These are phyloP conservation scores for Laspeyria flexula DNA, from an alignment of 2,888 invertebrate species.

Conservation along the genomic window DNA sequence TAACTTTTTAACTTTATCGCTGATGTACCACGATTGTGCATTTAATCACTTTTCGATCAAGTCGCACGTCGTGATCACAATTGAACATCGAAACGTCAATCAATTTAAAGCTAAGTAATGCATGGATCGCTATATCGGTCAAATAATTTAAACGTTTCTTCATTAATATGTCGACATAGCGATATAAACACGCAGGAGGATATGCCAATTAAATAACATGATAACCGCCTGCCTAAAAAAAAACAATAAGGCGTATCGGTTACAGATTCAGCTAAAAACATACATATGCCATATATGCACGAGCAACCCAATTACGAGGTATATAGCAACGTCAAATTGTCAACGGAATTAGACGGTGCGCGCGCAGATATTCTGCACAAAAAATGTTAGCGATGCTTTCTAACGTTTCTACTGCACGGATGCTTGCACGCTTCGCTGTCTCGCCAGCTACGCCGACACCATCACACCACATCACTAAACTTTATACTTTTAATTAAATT, in stretches of 20 bases:
- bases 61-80: too few species aligned
- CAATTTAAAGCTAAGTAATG: too few species aligned
- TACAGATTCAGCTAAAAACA: not conserved
- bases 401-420: slow-evolving; percentile 76
- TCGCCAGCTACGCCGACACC: slow-evolving; percentile 37
- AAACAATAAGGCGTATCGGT: slow-evolving; percentile 1
- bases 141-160: not conserved
- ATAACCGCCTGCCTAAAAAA: not conserved
- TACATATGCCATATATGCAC: slow-evolving; percentile 11
- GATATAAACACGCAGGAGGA: not conserved
- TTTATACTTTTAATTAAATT: slow-evolving; percentile 42
- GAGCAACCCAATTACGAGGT: slow-evolving; percentile 37
- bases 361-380: slow-evolving; percentile 61
- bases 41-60: too few species aligned
- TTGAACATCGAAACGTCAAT: too few species aligned
- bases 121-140: too few species aligned
- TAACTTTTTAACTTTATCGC: too few species aligned
- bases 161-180: not conserved
- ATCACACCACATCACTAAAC: slow-evolving; percentile 39
- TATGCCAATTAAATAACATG: not conserved
- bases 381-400: slow-evolving; percentile 69
- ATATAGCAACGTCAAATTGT: slow-evolving; percentile 44
- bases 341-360: slow-evolving; percentile 44
- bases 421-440: slow-evolving; percentile 59
- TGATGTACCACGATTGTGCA: too few species aligned